Evolutionary conservation across 2,797 vertebrate species (phyloP), one percentile per base, ranked within the genome.

Genomic region (Odontamblyopus lacepedii): DNA sequence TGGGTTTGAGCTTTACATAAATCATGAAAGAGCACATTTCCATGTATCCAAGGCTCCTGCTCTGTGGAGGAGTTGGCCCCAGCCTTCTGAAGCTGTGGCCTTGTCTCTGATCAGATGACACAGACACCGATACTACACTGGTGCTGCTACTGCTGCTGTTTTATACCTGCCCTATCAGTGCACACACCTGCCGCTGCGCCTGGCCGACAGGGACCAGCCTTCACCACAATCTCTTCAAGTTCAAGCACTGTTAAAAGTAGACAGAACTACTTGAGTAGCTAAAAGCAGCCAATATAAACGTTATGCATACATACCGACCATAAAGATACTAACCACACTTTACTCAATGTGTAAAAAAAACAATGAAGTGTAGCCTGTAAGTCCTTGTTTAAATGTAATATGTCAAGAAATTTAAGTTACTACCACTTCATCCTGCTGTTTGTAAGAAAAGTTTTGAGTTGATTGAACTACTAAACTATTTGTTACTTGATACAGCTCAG

Each of bases 91-190:
- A 0, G 2, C 29, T 35, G 59, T 13, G 53, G 69, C 62, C 63
- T 27, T 66, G 32, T 44, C 67, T 35, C n/a, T 19, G 56, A 67
- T 60, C 75, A 61, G 67, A 75, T 77, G 79, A 82, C 67, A 72
- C 81, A 69, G 55, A 55, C 38, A 57, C 75, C 80, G 41, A 23
- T 79, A 83, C 57, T 78, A 61, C 4, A 67, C 73, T 76, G 73
- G 76, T 78, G 68, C 81, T 79, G 78, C 73, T 65, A 35, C 35
- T 19, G 63, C 38, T 38, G 7, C 26, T 13, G 41, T n/a, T 38
- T 60, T 27, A 60, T 27, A 18, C 27, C 56, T 27, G 9, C 27
- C 5, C 51, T 55, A 19, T 55, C 19, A 19, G 5, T 27, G 4
- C 4, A 59, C 57, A 5, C 57, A 29, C 57, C 44, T 48, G 44